phyloP scores from a whole-genome alignment of 2,888 invertebrate species.

The Rugalucina vietnamica region DNA sequence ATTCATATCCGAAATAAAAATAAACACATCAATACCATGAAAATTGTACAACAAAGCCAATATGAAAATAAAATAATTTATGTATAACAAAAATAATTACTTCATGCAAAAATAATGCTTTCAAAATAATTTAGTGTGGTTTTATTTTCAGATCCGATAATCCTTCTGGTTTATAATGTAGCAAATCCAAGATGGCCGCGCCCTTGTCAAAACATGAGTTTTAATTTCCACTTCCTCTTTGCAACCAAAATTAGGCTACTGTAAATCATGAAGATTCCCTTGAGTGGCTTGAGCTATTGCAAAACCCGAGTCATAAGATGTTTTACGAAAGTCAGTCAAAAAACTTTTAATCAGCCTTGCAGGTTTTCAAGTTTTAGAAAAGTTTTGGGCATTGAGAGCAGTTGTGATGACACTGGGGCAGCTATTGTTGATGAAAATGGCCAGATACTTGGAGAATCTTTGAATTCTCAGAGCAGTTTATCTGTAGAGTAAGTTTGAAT shows the following conservation, averaged over 20 bases:
- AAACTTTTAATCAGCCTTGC: neutral
- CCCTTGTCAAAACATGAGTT: constrained; percentile 67
- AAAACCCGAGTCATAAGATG: neutral
- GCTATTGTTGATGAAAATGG: constrained; percentile 92
- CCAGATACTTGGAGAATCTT: constrained; percentile 90
- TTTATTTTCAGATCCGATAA: too few species aligned
- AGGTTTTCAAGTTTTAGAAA: neutral
- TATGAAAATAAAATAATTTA: too few species aligned
- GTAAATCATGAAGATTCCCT: neutral
- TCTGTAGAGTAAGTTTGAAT: constrained; percentile 88
- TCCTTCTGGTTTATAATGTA: too few species aligned
- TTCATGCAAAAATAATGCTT: too few species aligned
- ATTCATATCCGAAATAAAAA: too few species aligned
- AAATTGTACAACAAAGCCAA: too few species aligned
- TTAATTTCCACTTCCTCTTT: too few species aligned
- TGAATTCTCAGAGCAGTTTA: constrained; percentile 91
- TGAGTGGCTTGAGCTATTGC: neutral
- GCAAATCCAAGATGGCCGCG: constrained; percentile 77
- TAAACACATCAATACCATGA: too few species aligned
- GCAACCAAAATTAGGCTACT: too few species aligned
- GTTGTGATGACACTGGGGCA: constrained; percentile 98
- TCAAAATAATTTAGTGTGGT: too few species aligned
- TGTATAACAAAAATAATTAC: too few species aligned
- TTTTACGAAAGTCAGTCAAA: neutral
- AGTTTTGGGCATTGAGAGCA: constrained; percentile 95